These are phyloP conservation scores for Eupithecia pulchellata DNA, from an alignment of 2,888 invertebrate genomes.

Conservation along the genomic window DNA sequence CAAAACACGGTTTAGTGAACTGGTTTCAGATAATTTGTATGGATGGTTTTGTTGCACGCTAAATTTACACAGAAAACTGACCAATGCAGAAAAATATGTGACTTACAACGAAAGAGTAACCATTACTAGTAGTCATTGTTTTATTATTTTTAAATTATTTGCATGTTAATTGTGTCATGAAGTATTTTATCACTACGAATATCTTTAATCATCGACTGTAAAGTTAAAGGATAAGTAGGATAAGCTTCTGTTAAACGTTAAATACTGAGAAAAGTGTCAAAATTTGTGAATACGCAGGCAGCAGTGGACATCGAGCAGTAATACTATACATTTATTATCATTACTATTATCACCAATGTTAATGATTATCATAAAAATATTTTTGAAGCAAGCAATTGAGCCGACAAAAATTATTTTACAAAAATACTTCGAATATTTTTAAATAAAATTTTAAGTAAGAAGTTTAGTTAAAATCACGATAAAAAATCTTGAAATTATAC, in stretches of 20 bases:
- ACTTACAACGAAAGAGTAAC: no score
- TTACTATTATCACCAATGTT: no score
- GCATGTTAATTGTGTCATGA: no score
- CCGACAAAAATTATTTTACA: no score
- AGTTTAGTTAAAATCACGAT: neutral
- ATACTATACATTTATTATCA: no score
- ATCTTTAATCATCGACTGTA: neutral
- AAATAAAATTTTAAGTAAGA: neutral
- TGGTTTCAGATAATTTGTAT: constrained; percentile 29
- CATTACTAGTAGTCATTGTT: no score
- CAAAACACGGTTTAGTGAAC: constrained; percentile 27
- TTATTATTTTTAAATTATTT: no score
- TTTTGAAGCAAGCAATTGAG: no score
- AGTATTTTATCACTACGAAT: no score
- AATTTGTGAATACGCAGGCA: neutral
- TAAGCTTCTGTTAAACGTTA: neutral
- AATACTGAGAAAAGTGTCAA: neutral
- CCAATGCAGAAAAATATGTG: neutral
- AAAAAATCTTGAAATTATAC: neutral
- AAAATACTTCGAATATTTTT: no score
- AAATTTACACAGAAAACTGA: constrained; percentile 4
- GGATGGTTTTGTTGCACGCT: constrained; percentile 13
- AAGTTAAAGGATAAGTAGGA: neutral
- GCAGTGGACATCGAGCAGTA: neutral
- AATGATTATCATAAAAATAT: no score